phyloP scores from a whole-genome alignment of 2,797 vertebrate genomes.

The Babyrousa celebensis region DNA sequence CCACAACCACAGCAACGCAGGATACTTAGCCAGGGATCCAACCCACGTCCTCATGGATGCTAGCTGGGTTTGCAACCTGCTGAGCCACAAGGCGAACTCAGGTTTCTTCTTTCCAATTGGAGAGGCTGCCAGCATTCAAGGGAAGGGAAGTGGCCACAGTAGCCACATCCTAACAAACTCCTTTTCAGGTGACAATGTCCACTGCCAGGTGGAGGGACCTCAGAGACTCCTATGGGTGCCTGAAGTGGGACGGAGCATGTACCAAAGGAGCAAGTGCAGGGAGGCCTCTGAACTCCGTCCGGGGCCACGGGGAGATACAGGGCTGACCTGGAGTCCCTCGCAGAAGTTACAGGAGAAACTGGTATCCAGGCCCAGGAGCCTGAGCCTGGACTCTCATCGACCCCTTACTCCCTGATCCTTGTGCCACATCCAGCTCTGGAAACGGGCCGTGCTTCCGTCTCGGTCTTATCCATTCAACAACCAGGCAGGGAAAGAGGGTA shows the following conservation, averaged over 20 bases:
- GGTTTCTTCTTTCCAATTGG: not conserved
- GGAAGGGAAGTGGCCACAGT: not conserved
- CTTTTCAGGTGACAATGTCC: conserved; percentile 8
- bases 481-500: not conserved
- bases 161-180: not conserved
- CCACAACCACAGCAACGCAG: no score
- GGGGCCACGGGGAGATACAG: not conserved
- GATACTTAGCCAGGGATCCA: no score
- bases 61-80: no score
- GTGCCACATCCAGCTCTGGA: not conserved
- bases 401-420: not conserved
- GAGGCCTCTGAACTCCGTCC: not conserved
- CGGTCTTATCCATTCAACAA: not conserved
- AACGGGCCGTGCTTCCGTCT: not conserved
- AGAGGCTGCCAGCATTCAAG: not conserved
- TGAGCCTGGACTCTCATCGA: not conserved
- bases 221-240: not conserved
- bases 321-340: not conserved
- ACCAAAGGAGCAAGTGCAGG: not conserved
- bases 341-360: not conserved
- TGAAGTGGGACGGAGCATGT: not conserved
- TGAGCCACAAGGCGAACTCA: no score
- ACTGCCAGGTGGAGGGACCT: not conserved
- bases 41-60: no score
- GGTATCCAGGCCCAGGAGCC: not conserved